Conservation (phyloP, 2,797 vertebrate genomes). For the Eospalax fontanierii region DNA sequence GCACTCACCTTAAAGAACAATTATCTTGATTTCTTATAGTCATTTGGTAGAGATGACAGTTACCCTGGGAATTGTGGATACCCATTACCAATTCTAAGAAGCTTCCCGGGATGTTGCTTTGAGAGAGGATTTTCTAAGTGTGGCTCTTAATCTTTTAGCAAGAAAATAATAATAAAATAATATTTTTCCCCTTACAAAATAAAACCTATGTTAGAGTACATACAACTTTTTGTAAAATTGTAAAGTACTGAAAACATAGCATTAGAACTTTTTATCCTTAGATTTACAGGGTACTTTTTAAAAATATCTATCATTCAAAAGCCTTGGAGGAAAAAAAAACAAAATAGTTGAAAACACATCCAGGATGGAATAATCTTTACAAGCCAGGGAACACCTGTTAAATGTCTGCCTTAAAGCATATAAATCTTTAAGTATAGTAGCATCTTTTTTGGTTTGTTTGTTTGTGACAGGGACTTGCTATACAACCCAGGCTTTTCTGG, state of each 20-base stretch:
- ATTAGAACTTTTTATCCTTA: neutral
- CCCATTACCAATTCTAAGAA: neutral
- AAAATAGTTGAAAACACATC: neutral
- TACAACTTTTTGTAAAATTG: constrained; percentile 46
- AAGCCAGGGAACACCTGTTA: neutral
- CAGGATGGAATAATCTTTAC: neutral
- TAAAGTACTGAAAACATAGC: constrained; percentile 9
- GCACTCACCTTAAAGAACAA: neutral
- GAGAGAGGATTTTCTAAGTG: constrained; percentile 7
- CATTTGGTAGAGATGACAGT: constrained; percentile 30
- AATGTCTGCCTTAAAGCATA: constrained; percentile 22
- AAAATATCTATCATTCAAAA: constrained; percentile 10
- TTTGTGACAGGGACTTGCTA: neutral
- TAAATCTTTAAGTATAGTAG: neutral
- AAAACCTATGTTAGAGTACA: constrained; percentile 7
- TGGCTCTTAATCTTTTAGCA: neutral
- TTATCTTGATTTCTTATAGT: constrained; percentile 6
- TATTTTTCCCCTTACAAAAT: constrained; percentile 25
- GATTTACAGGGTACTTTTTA: constrained; percentile 18
- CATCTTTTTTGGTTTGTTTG: neutral
- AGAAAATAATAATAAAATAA: constrained; percentile 38
- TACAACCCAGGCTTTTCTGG: neutral
- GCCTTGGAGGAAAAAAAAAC: neutral
- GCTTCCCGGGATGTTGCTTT: neutral
- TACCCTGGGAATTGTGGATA: neutral